A percentile compares a stretch with the other conserved stretches of the same genome.
Conservation (phyloP, 2,888 invertebrate species). For the Drosophila falleni region DNA sequence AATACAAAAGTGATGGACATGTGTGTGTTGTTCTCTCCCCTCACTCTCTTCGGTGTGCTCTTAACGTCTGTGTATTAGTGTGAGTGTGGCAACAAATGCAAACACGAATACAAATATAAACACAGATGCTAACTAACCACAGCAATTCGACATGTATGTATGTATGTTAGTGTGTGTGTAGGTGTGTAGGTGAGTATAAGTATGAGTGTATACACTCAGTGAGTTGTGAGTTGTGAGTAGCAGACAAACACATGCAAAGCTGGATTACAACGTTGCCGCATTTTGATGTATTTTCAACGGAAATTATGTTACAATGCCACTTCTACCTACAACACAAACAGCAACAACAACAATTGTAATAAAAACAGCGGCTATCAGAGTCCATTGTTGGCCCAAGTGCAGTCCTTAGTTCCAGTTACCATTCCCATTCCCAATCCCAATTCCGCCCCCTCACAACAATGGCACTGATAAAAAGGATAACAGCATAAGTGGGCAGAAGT, state of each 20-base stretch:
- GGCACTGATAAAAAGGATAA: slow-evolving; percentile 61
- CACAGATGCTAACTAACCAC: slow-evolving; percentile 81
- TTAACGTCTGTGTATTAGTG: slow-evolving; percentile 26
- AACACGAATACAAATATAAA: slow-evolving; percentile 79
- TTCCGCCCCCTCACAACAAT: slow-evolving; percentile 40
- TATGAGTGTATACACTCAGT: slow-evolving; percentile 21
- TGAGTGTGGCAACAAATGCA: slow-evolving; percentile 65
- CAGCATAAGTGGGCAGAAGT: slow-evolving; percentile 61
- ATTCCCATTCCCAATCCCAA: neutral
- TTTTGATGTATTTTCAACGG: slow-evolving; percentile 77
- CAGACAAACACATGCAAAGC: slow-evolving; percentile 54
- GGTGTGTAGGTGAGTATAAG: slow-evolving; percentile 9
- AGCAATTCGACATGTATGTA: slow-evolving; percentile 42
- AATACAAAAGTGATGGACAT: slow-evolving; percentile 64
- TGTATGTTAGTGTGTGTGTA: slow-evolving; percentile 17
- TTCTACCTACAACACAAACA: slow-evolving; percentile 45
- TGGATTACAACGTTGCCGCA: slow-evolving; percentile 62
- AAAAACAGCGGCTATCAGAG: slow-evolving; percentile 27
- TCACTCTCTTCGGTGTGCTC: slow-evolving; percentile 1
- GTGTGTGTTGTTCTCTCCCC: slow-evolving; percentile 17
- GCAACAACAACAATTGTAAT: slow-evolving; percentile 16
- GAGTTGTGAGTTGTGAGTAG: slow-evolving; percentile 32
- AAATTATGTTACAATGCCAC: slow-evolving; percentile 77
- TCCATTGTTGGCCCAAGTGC: slow-evolving; percentile 30
- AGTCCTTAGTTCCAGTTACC: slow-evolving; percentile 1